These are phyloP conservation scores for Myrmecophaga tridactyla DNA, from an alignment of 2,113 vertebrate genomes.

Conservation along the genomic window DNA sequence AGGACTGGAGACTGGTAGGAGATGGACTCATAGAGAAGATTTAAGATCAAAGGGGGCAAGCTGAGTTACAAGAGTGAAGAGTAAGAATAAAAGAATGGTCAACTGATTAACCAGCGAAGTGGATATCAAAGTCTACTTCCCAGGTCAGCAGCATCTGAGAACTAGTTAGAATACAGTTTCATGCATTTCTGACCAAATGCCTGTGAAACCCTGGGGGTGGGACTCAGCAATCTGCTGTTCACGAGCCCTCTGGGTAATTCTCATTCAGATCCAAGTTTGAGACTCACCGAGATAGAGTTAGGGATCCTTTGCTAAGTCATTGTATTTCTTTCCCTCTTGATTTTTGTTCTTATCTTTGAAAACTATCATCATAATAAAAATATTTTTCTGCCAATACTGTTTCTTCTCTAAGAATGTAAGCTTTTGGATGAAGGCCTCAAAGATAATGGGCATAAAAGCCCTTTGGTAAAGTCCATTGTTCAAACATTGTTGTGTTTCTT, in stretches of 20 bases:
- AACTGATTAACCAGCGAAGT: background rate
- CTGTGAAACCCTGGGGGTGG: accelerated
- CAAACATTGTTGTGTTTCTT: background rate
- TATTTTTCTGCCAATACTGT: background rate
- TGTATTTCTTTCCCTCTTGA: background rate
- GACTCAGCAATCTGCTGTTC: accelerated
- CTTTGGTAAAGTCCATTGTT: background rate
- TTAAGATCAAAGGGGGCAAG: background rate
- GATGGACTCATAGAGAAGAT: background rate
- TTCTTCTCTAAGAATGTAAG: background rate
- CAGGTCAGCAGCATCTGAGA: background rate
- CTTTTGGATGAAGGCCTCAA: background rate
- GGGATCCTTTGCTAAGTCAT: background rate
- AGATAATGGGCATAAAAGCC: background rate
- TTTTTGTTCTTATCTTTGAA: background rate
- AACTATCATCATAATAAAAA: background rate
- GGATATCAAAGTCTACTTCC: background rate
- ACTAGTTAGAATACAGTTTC: background rate
- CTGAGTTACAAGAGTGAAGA: background rate
- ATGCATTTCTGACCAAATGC: no score
- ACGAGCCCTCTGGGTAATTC: background rate
- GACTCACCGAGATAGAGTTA: background rate
- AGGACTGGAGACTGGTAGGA: background rate
- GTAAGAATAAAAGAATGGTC: background rate
- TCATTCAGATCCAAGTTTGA: accelerated